These are phyloP conservation scores for Ophthalmolycus amberensis DNA, from an alignment of 2,113 vertebrate genomes.

Conservation along the genomic window DNA sequence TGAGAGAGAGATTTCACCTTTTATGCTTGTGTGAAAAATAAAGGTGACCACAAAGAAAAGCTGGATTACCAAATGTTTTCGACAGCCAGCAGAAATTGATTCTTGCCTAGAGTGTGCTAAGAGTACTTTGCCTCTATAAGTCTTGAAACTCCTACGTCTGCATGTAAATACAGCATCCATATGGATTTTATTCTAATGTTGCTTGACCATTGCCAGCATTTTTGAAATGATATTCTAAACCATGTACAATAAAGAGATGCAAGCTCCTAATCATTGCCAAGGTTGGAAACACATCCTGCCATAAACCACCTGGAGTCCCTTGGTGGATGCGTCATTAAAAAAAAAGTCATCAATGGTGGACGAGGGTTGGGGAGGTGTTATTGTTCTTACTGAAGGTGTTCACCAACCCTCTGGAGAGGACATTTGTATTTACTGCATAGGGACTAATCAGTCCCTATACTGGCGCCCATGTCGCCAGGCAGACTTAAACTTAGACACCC, in stretches of 20 bases:
- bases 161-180: neutral
- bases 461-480: conserved; percentile 61
- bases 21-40: conserved; percentile 25
- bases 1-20: conserved; percentile 15
- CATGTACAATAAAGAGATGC: conserved; percentile 15
- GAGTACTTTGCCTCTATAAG: neutral
- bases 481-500: conserved; percentile 54
- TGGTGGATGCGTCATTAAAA: conserved; percentile 46
- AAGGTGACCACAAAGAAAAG: conserved; percentile 26
- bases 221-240: neutral
- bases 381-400: conserved; percentile 49
- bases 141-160: neutral
- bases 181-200: conserved; percentile 11
- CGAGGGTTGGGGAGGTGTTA: conserved; percentile 32
- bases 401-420: conserved; percentile 19
- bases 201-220: neutral
- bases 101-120: neutral
- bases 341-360: conserved; percentile 28
- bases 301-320: neutral
- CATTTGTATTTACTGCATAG: conserved; percentile 63
- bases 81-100: conserved; percentile 13
- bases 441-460: conserved; percentile 47
- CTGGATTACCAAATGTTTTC: conserved; percentile 11
- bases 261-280: neutral
- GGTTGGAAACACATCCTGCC: conserved; percentile 17